Percentiles rank a stretch among this genome's conserved stretches.
Evolutionary conservation across 2,113 vertebrate genomes (phyloP).

Genomic region (Merops nubicus): DNA sequence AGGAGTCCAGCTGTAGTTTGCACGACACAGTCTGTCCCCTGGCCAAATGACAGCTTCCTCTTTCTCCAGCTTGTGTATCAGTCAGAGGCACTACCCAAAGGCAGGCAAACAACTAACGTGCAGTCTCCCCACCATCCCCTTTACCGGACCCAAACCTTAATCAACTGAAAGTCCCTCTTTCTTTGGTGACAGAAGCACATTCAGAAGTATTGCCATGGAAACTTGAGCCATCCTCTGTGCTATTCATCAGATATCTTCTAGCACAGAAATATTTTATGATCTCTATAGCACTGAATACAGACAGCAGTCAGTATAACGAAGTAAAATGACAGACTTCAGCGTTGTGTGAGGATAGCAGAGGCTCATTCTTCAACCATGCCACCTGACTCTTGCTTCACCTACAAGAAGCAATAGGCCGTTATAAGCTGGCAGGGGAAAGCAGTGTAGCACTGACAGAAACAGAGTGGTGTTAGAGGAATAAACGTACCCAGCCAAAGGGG

Average conservation of each 20-base stretch:
- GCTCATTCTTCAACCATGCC: not conserved
- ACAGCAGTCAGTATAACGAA: not conserved
- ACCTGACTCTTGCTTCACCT: not conserved
- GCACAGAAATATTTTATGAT: conserved; percentile 46
- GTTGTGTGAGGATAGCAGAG: not conserved
- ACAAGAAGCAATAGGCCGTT: not conserved
- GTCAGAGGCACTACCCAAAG: not conserved
- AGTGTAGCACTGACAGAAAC: not conserved
- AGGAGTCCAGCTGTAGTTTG: conserved; percentile 43
- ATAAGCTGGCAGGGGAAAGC: not conserved
- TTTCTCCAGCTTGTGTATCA: not conserved
- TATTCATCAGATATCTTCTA: conserved; percentile 10
- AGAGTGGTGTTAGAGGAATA: not conserved
- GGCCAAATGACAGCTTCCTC: conserved; percentile 14
- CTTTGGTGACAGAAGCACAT: conserved; percentile 40
- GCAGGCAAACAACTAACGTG: not conserved
- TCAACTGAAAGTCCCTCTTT: not conserved
- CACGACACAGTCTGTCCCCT: not conserved
- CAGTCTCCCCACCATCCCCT: not conserved
- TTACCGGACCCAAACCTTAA: not conserved
- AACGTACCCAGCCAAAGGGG: not conserved
- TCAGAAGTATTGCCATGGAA: conserved; percentile 58
- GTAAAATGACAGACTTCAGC: not conserved
- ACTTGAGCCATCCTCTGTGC: conserved; percentile 19
- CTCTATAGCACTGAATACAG: not conserved